A percentile compares a stretch with the other conserved stretches of the same genome.
Conservation (phyloP, 2,888 invertebrate species). For the Himalopsyche anomala region DNA sequence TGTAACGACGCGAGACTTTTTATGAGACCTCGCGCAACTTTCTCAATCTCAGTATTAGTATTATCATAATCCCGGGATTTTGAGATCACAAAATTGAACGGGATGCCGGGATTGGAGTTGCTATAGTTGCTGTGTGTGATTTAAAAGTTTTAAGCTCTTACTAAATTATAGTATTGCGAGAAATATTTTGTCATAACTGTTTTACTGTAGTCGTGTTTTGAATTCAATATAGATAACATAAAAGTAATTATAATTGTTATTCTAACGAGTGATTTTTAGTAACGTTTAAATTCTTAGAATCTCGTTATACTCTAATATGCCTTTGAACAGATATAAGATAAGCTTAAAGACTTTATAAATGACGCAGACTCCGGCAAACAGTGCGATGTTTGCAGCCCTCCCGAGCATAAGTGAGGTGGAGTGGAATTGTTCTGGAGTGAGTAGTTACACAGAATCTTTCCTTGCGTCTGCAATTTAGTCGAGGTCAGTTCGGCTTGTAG, state of each 20-base stretch:
- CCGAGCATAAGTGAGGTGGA: not conserved
- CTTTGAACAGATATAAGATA: slow-evolving; percentile 1
- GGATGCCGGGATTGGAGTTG: too few relatives aligned
- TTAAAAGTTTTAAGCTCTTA: too few relatives aligned
- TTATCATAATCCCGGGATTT: too few relatives aligned
- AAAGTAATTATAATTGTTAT: not conserved
- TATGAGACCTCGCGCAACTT: too few relatives aligned
- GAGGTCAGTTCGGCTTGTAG: slow-evolving; percentile 8
- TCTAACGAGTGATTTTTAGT: not conserved
- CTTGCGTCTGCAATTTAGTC: slow-evolving; percentile 27
- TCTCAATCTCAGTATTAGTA: too few relatives aligned
- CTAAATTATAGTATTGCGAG: too few relatives aligned
- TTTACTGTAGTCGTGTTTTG: too few relatives aligned
- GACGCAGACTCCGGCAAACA: slow-evolving; percentile 5
- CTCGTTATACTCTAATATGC: slow-evolving; percentile 23
- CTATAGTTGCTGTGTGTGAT: too few relatives aligned
- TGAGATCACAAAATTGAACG: too few relatives aligned
- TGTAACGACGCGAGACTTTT: too few relatives aligned
- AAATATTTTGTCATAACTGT: too few relatives aligned
- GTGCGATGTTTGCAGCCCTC: not conserved
- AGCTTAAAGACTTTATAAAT: slow-evolving; percentile 34
- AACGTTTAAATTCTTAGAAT: not conserved
- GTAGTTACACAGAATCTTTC: slow-evolving; percentile 16
- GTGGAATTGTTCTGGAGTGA: not conserved
- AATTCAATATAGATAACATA: not conserved